Percentiles rank a stretch among this genome's conserved stretches.
Conservation (phyloP, 2,113 vertebrate species). For the Pedionomus torquatus region DNA sequence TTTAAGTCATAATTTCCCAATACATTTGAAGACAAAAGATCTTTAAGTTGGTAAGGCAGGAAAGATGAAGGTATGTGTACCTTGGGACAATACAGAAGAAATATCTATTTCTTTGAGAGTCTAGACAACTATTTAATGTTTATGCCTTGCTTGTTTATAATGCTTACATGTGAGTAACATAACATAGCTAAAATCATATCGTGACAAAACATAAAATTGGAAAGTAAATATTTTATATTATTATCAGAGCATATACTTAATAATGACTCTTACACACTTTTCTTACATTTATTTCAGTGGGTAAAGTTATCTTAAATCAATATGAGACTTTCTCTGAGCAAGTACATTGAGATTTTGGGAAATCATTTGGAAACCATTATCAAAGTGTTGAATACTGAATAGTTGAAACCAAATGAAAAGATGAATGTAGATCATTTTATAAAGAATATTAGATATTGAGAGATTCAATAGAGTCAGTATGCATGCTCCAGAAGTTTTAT, state of each 20-base stretch:
- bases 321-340: not conserved
- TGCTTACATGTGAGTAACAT: rapidly evolving
- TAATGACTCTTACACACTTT: not conserved
- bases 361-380: conserved; percentile 40
- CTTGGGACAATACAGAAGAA: not conserved
- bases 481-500: conserved; percentile 23
- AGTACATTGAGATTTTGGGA: not conserved
- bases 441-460: not conserved
- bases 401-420: not conserved
- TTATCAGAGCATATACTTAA: not conserved
- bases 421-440: not conserved
- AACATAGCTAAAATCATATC: not conserved
- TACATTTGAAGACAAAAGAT: not conserved
- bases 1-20: not conserved
- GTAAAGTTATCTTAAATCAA: not conserved
- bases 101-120: not conserved
- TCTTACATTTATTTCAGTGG: not conserved
- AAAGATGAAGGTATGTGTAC: not conserved
- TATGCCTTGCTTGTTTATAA: not conserved
- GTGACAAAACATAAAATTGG: not conserved
- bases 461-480: not conserved
- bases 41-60: not conserved
- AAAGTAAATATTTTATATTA: not conserved
- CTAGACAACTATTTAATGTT: not conserved
- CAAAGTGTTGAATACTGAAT: not conserved